Evolutionary conservation across 2,888 invertebrate genomes (phyloP).

Genomic region (Acleris literana): DNA sequence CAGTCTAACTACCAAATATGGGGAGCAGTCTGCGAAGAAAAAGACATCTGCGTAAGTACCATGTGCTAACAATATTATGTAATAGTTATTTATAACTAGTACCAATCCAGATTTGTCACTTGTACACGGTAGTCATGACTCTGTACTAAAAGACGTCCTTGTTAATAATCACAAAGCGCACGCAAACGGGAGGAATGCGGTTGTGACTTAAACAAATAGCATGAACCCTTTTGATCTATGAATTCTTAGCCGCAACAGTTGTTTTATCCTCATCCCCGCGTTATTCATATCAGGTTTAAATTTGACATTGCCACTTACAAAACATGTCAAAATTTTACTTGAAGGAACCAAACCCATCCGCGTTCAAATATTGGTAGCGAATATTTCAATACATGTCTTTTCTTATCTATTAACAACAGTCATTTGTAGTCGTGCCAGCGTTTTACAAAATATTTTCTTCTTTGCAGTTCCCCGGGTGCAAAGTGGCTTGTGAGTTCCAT

Average conservation of each 20-base stretch:
- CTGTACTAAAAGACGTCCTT: conserved; percentile 14
- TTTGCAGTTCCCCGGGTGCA: conserved; percentile 88
- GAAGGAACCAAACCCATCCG: too few relatives aligned
- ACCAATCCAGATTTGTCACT: too few relatives aligned
- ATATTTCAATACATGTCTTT: conserved; percentile 21
- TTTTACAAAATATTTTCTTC: conserved; percentile 44
- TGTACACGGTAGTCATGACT: too few relatives aligned
- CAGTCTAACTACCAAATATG: conserved; percentile 89
- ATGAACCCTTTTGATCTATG: conserved; percentile 26
- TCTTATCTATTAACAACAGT: conserved; percentile 17
- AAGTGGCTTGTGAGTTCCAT: conserved; percentile 88
- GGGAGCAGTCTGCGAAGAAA: conserved; percentile 88
- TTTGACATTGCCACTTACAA: too few relatives aligned
- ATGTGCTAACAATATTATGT: conserved; percentile 1
- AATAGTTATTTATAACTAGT: conserved; percentile 7
- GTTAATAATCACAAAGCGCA: conserved; percentile 29
- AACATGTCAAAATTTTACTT: too few relatives aligned
- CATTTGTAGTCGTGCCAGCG: conserved; percentile 1
- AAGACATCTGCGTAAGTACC: conserved; percentile 88
- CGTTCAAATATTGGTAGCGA: not conserved
- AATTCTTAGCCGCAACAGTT: too few relatives aligned
- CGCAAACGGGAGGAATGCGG: conserved; percentile 14
- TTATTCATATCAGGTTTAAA: too few relatives aligned
- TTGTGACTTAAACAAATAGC: conserved; percentile 30
- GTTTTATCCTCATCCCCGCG: too few relatives aligned